Conservation (phyloP, 1,140 invertebrate genomes). For the Apis florea region DNA sequence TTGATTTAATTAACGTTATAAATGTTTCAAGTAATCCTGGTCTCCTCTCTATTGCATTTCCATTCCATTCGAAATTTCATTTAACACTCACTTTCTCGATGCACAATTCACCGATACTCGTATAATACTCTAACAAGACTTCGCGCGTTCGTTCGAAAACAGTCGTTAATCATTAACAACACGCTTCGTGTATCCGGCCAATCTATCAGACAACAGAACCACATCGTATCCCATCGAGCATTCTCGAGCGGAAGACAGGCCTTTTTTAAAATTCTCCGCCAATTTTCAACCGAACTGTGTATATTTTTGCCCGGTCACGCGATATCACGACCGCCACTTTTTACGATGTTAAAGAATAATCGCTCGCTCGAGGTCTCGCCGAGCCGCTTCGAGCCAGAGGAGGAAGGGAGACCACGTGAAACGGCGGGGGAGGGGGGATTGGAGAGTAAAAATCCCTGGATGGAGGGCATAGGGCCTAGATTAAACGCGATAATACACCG, state of each 20-base stretch:
- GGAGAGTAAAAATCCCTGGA: neutral
- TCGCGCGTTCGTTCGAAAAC: neutral
- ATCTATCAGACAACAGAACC: neutral
- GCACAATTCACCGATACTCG: neutral
- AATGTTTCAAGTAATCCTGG: too few species aligned
- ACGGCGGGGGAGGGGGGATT: neutral
- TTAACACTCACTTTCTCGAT: too few species aligned
- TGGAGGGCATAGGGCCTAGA: constrained; percentile 33
- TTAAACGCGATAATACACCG: constrained; percentile 59
- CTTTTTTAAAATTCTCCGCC: constrained; percentile 5
- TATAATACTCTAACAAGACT: neutral
- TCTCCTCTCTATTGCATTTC: too few species aligned
- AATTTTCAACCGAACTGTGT: neutral
- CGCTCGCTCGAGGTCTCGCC: neutral
- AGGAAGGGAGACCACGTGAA: neutral
- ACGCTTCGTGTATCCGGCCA: neutral
- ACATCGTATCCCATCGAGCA: too few species aligned
- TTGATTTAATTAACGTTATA: too few species aligned
- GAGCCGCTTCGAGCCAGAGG: too few species aligned
- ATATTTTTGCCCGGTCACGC: constrained; percentile 22
- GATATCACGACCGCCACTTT: constrained; percentile 26
- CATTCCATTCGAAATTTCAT: too few species aligned
- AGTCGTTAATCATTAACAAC: neutral
- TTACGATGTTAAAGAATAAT: constrained; percentile 41
- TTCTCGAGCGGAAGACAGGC: neutral